A percentile compares a stretch with the other conserved stretches of the same genome.
Conservation (phyloP, 2,113 vertebrate genomes). For the Callopanchax toddi region DNA sequence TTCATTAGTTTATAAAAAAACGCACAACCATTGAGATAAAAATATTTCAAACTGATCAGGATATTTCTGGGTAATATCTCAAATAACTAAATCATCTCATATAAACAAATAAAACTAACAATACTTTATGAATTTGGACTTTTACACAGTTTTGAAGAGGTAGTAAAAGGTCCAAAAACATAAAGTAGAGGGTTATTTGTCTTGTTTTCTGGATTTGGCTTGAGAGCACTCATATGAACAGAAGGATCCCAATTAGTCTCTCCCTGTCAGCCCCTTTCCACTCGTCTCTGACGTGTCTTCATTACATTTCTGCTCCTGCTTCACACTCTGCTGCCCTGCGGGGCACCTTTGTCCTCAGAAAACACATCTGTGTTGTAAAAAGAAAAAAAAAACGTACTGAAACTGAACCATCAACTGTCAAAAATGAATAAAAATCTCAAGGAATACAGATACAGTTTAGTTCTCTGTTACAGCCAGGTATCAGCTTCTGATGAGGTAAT, state of each 20-base stretch:
- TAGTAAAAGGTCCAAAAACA: too few relatives aligned
- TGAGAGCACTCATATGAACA: background rate
- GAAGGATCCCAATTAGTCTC: background rate
- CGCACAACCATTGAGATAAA: too few relatives aligned
- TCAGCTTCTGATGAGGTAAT: too few relatives aligned
- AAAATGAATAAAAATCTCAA: background rate
- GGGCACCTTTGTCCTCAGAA: constrained; percentile 1
- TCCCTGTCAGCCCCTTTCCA: background rate
- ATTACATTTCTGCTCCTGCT: background rate
- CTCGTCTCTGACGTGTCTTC: background rate
- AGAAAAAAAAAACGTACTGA: background rate
- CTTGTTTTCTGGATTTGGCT: background rate
- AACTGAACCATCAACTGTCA: background rate
- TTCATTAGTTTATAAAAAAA: too few relatives aligned
- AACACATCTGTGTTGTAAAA: background rate
- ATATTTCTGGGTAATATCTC: too few relatives aligned
- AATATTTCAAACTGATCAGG: too few relatives aligned
- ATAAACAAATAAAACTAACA: too few relatives aligned
- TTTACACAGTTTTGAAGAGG: too few relatives aligned
- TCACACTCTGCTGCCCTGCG: background rate
- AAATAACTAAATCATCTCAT: background rate
- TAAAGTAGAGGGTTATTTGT: background rate
- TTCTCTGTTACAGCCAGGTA: too few relatives aligned
- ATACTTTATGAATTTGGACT: too few relatives aligned
- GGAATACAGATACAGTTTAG: too few relatives aligned